A percentile compares a stretch with the other conserved stretches of the same genome.
These are phyloP conservation scores for Physeter macrocephalus DNA, from an alignment of 2,113 vertebrate genomes.

Conservation along the genomic window DNA sequence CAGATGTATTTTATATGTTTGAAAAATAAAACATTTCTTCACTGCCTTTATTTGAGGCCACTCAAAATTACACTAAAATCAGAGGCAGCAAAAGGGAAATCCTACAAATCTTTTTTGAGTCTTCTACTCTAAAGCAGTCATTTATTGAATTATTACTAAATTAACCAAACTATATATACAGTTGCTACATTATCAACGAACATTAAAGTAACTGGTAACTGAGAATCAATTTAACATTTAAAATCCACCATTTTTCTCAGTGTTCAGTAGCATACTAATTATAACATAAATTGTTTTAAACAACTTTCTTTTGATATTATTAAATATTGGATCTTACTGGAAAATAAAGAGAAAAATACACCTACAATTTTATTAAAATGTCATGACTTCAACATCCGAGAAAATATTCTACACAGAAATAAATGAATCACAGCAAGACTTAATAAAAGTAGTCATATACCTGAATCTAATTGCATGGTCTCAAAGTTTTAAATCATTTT, in stretches of 20 bases:
- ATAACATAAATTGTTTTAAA: constrained; percentile 5
- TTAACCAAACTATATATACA: neutral
- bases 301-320: constrained; percentile 23
- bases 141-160: constrained; percentile 20
- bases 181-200: neutral
- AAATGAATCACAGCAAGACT: constrained; percentile 37
- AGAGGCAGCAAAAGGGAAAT: constrained; percentile 30
- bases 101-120: neutral
- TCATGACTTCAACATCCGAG: constrained; percentile 1
- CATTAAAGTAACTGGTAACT: neutral
- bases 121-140: neutral
- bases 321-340: neutral
- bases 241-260: neutral
- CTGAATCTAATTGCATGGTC: neutral
- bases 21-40: constrained; percentile 60
- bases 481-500: constrained; percentile 37
- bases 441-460: neutral
- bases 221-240: constrained; percentile 16
- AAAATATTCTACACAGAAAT: constrained; percentile 22
- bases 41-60: constrained; percentile 33
- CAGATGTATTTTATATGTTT: constrained; percentile 76
- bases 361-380: constrained; percentile 17
- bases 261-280: constrained; percentile 7
- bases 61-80: constrained; percentile 42
- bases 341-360: constrained; percentile 13